phyloP scores from a whole-genome alignment of 2,888 invertebrate genomes.

The Eupithecia subumbrata region DNA sequence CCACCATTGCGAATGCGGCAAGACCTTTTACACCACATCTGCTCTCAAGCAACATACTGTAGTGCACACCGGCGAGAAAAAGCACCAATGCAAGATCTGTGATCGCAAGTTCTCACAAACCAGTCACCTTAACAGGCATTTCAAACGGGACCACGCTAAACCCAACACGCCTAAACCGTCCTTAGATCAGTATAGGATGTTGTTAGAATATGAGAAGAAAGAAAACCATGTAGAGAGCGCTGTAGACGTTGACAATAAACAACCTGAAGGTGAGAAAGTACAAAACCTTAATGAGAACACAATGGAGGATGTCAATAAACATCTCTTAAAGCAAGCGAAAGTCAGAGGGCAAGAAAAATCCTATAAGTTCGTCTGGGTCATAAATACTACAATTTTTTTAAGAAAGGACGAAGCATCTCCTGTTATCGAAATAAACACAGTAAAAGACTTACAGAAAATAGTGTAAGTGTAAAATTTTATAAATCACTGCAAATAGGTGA shows the following conservation, averaged over 20 bases:
- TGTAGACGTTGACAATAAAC: conserved; percentile 30
- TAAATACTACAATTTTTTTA: not conserved
- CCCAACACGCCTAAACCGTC: conserved; percentile 67
- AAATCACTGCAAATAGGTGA: not conserved
- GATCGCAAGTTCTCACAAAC: conserved; percentile 76
- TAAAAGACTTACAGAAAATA: not conserved
- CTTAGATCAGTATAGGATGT: conserved; percentile 64
- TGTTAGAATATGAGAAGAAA: conserved; percentile 49
- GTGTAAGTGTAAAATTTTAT: not conserved
- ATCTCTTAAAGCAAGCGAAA: not conserved
- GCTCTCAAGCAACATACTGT: conserved; percentile 75
- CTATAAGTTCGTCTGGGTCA: not conserved
- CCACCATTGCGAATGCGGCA: conserved; percentile 77
- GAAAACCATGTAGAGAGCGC: conserved; percentile 52
- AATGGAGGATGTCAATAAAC: not conserved
- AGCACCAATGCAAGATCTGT: conserved; percentile 77
- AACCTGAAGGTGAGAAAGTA: not conserved
- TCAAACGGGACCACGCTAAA: conserved; percentile 73
- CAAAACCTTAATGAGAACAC: not conserved
- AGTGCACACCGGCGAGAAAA: conserved; percentile 77
- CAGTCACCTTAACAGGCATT: conserved; percentile 74
- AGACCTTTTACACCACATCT: conserved; percentile 77
- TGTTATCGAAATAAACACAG: not conserved
- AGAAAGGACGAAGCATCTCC: not conserved
- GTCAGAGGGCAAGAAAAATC: not conserved